Conservation (phyloP, 2,113 vertebrate species). For the Crotophaga sulcirostris region DNA sequence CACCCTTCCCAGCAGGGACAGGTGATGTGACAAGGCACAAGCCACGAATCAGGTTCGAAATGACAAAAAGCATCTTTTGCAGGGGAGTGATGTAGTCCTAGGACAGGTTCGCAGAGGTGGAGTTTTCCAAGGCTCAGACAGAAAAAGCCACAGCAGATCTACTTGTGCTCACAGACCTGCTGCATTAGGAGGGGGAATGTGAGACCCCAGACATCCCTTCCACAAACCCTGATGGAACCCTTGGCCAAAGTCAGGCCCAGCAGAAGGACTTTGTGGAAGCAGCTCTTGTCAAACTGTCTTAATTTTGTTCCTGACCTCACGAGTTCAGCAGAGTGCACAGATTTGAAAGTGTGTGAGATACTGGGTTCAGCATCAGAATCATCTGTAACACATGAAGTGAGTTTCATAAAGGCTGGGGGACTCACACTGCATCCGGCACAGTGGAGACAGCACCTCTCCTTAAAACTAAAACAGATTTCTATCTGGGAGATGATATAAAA, state of each 20-base stretch:
- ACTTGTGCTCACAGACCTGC: neutral
- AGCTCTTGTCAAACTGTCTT: neutral
- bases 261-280: neutral
- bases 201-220: neutral
- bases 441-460: neutral
- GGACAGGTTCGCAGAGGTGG: neutral
- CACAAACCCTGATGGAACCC: neutral
- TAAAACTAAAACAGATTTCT: neutral
- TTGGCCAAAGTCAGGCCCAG: neutral
- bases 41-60: neutral
- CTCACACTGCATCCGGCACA: neutral
- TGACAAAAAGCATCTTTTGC: neutral
- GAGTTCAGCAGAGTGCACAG: neutral
- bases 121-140: neutral
- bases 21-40: neutral
- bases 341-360: neutral
- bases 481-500: neutral
- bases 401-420: neutral
- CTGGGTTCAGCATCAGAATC: neutral
- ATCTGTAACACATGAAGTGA: neutral
- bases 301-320: neutral
- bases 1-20: neutral
- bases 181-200: neutral
- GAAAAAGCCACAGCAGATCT: neutral
- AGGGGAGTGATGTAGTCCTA: neutral